Evolutionary conservation across 2,888 invertebrate genomes (phyloP).

Genomic region (Lobophora halterata): DNA sequence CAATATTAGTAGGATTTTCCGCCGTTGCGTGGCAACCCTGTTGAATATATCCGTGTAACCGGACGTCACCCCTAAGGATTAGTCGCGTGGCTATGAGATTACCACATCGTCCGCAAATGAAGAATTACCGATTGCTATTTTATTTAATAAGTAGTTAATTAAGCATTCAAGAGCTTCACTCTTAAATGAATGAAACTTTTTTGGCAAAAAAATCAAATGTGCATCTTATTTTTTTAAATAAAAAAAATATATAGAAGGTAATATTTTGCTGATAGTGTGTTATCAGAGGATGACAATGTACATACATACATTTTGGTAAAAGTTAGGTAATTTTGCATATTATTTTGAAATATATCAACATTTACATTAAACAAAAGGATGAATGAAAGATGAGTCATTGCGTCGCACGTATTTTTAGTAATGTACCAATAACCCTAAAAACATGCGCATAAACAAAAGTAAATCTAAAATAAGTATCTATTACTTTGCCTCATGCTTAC

Average conservation of each 20-base stretch:
- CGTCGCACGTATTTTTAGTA: constrained; percentile 1
- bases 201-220: no score
- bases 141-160: constrained; percentile 60
- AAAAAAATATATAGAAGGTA: no score
- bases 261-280: no score
- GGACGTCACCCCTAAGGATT: constrained; percentile 79
- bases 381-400: constrained; percentile 4
- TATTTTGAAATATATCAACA: no score
- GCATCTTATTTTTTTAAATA: no score
- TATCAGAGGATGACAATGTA: no score
- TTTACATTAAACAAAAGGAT: no score
- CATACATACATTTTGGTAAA: no score
- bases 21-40: constrained; percentile 68
- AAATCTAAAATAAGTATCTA: constrained; percentile 9
- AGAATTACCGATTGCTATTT: constrained; percentile 75
- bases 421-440: constrained; percentile 1
- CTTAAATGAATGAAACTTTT: neutral
- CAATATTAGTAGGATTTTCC: no score
- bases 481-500: constrained; percentile 1
- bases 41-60: constrained; percentile 58
- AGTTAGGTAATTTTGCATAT: no score
- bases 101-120: constrained; percentile 78
- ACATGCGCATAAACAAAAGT: constrained; percentile 7
- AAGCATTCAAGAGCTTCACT: constrained; percentile 20
- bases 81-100: constrained; percentile 77